Base-by-base conservation (phyloP, 2,888 invertebrate species). In the Thyatira batis region DNA sequence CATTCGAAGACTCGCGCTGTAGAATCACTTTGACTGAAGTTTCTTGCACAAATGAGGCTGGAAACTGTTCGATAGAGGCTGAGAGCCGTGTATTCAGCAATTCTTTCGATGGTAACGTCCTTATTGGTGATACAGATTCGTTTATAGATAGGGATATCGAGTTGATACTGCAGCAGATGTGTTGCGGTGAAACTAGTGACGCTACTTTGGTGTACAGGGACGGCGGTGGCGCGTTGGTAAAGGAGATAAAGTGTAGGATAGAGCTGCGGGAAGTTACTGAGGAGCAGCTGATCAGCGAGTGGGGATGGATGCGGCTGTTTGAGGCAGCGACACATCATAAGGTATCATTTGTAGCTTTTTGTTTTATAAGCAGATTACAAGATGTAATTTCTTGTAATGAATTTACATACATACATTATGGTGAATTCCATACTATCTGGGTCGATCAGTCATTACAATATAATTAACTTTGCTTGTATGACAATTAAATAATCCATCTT, bases 81-180 rank as follows among this genome's bases (percentile, higher is more conserved):
- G 77, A 81, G 5, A 87, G 88, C 62, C 71, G 76, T 21, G 71
- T 90, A 52, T 86, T 92, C 49, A 82, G 80, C 48, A 65, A 71
- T 9, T 63, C 76, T 8, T 92, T 92, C 54, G 80, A 88, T 49
- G 93, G 92, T 0, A 84, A 84, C 17, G 80, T 93, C 9, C 65
- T 87, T 10, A 92, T 94, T 17, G 94, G 93, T 0, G 89, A 93
- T 57, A 80, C 79, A 0, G 88, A 90, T 57, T 82, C 76, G 21
- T 90, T 84, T 59, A 73, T 94, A 21, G 94, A 94, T 58, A 86
- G 82, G 61, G 92, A 92, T 67, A 80, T 94, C 17, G 94, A 94
- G 66, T 78, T 92, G 64, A 87, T 92, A 2, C 62, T 94, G 23
- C 87, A 90, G 64, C 92, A 87, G 65, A 94, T 94, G 93, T 92